Evolutionary conservation across 2,113 vertebrate genomes (phyloP).

Genomic region (Myrmecophaga tridactyla): DNA sequence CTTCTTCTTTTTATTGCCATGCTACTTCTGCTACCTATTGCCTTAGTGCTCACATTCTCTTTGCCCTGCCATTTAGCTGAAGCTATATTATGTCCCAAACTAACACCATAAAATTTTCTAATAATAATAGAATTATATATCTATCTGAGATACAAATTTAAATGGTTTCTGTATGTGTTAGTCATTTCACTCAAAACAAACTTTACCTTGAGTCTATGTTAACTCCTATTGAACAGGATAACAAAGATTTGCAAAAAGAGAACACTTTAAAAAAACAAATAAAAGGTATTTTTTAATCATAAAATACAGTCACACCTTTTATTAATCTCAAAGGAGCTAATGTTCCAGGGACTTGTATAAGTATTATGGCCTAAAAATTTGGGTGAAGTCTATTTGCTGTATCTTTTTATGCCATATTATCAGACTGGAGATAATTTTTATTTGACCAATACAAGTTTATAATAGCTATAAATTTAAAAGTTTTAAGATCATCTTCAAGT

Average conservation of each 20-base stretch:
- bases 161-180: background rate
- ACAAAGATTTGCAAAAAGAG: background rate
- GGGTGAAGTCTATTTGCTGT: background rate
- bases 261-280: background rate
- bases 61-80: background rate
- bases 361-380: background rate
- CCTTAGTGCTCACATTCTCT: background rate
- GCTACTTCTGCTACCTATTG: too few relatives aligned
- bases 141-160: background rate
- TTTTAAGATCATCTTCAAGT: background rate
- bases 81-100: background rate
- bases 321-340: background rate
- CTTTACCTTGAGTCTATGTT: background rate
- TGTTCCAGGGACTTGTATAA: background rate
- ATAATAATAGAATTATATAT: background rate
- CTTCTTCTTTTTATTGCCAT: background rate
- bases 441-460: background rate
- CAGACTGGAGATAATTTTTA: background rate
- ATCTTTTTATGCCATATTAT: background rate
- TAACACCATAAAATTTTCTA: background rate
- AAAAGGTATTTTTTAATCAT: too few relatives aligned
- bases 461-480: background rate
- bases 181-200: background rate
- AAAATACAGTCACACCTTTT: too few relatives aligned
- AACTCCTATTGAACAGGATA: background rate